phyloP scores from a whole-genome alignment of 1,140 invertebrate genomes.

The Solen grandis region DNA sequence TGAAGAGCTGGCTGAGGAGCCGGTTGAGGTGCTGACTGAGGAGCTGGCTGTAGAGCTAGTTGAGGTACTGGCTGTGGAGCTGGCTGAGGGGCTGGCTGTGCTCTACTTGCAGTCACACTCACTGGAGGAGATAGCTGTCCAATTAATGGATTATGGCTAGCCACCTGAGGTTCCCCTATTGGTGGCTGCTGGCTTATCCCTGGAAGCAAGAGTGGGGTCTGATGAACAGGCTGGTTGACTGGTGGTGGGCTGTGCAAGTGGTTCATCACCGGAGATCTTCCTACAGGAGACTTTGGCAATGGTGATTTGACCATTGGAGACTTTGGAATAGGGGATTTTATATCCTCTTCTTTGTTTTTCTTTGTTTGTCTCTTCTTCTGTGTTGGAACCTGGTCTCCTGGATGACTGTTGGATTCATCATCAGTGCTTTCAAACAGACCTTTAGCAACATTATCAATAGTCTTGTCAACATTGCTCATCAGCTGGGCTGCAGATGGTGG shows the following conservation, averaged over 20 bases:
- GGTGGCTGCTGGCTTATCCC: slow-evolving; percentile 34
- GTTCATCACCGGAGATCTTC: slow-evolving; percentile 25
- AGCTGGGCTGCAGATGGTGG: slow-evolving; percentile 2
- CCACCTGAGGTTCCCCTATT: slow-evolving; percentile 49
- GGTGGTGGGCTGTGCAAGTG: slow-evolving; percentile 33
- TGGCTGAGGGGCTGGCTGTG: too few relatives aligned
- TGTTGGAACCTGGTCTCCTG: slow-evolving; percentile 15
- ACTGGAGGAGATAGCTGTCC: slow-evolving; percentile 45
- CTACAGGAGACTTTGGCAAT: slow-evolving; percentile 39
- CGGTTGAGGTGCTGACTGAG: too few relatives aligned
- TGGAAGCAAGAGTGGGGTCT: slow-evolving; percentile 35
- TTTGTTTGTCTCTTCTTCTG: slow-evolving; percentile 27
- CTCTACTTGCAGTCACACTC: too few relatives aligned
- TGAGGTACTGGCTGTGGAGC: too few relatives aligned
- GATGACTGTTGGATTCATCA: slow-evolving; percentile 34
- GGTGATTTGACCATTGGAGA: slow-evolving; percentile 38
- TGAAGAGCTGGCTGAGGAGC: too few relatives aligned
- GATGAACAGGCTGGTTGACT: neutral
- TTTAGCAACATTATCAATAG: slow-evolving; percentile 78
- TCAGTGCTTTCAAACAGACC: slow-evolving; percentile 73
- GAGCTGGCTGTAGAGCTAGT: too few relatives aligned
- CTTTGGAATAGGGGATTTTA: slow-evolving; percentile 22
- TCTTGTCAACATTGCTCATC: slow-evolving; percentile 74
- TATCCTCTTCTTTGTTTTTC: slow-evolving; percentile 50
- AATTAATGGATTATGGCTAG: slow-evolving; percentile 39